A percentile compares a stretch with the other conserved stretches of the same genome.
Evolutionary conservation across 2,888 invertebrate genomes (phyloP).

Genomic region (Cheilosia impressa): DNA sequence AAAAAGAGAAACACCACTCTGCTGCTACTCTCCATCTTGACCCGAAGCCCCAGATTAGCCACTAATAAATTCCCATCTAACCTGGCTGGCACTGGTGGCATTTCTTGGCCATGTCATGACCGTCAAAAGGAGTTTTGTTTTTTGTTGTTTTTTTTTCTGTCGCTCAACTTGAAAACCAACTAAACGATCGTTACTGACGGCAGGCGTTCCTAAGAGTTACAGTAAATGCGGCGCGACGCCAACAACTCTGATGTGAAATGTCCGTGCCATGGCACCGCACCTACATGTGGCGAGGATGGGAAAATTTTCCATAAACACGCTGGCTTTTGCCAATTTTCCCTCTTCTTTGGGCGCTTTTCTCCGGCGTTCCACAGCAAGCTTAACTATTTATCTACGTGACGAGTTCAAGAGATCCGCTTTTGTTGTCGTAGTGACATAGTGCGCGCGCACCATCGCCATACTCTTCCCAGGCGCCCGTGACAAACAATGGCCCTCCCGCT

Average conservation of each 20-base stretch:
- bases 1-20: conserved; percentile 12
- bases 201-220: conserved; percentile 53
- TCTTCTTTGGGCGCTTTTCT: conserved; percentile 16
- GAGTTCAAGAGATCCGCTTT: conserved; percentile 53
- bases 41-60: conserved; percentile 63
- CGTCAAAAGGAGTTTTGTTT: conserved; percentile 50
- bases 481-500: conserved; percentile 40
- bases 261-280: conserved; percentile 43
- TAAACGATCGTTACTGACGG: conserved; percentile 47
- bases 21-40: conserved; percentile 48
- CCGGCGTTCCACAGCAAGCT: conserved; percentile 7
- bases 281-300: conserved; percentile 28
- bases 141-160: conserved; percentile 2
- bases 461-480: conserved; percentile 29
- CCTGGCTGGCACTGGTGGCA: conserved; percentile 9
- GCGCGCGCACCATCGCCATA: neutral
- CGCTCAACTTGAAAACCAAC: conserved; percentile 18
- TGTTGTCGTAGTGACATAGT: conserved; percentile 54
- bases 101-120: conserved; percentile 67
- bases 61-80: conserved; percentile 61
- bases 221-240: conserved; percentile 26
- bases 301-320: conserved; percentile 40
- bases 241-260: conserved; percentile 3
- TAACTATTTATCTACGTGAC: conserved; percentile 56
- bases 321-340: conserved; percentile 40